Evolutionary conservation across 1,140 invertebrate genomes (phyloP).

Genomic region (Drosophila virilis): DNA sequence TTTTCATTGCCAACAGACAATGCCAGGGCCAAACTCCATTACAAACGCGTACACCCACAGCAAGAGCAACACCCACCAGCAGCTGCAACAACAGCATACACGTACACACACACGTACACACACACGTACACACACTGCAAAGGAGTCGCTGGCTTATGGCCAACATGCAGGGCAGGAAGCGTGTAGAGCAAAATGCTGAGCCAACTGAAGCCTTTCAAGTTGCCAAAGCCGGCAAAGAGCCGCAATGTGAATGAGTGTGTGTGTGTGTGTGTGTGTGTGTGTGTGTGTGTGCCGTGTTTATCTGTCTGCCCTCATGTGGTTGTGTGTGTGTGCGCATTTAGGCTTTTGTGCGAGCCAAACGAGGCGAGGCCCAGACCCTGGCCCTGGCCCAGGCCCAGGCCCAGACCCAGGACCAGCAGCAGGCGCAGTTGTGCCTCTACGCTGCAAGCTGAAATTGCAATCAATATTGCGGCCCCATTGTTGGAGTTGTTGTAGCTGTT

Average conservation of each 20-base stretch:
- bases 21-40: conserved; percentile 70
- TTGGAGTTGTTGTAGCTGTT: conserved; percentile 44
- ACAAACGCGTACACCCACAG: conserved; percentile 18
- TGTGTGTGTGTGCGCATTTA: conserved; percentile 69
- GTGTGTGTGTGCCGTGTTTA: conserved; percentile 60
- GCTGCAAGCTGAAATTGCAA: conserved; percentile 76
- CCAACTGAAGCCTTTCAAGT: conserved; percentile 31
- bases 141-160: conserved; percentile 14
- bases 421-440: conserved; percentile 25
- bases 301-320: conserved; percentile 35
- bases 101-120: conserved; percentile 18
- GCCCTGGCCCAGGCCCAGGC: conserved; percentile 17
- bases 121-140: not conserved
- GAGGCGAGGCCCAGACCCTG: conserved; percentile 44
- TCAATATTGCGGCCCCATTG: conserved; percentile 66
- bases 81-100: conserved; percentile 12
- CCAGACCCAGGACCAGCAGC: conserved; percentile 40
- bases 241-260: conserved; percentile 32
- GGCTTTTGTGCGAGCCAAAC: conserved; percentile 71
- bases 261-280: conserved; percentile 53
- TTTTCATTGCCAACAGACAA: conserved; percentile 82
- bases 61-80: conserved; percentile 17
- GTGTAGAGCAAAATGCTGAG: conserved; percentile 26
- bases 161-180: conserved; percentile 14
- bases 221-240: conserved; percentile 23